phyloP scores from a whole-genome alignment of 2,113 vertebrate genomes.

The Chamaea fasciata region DNA sequence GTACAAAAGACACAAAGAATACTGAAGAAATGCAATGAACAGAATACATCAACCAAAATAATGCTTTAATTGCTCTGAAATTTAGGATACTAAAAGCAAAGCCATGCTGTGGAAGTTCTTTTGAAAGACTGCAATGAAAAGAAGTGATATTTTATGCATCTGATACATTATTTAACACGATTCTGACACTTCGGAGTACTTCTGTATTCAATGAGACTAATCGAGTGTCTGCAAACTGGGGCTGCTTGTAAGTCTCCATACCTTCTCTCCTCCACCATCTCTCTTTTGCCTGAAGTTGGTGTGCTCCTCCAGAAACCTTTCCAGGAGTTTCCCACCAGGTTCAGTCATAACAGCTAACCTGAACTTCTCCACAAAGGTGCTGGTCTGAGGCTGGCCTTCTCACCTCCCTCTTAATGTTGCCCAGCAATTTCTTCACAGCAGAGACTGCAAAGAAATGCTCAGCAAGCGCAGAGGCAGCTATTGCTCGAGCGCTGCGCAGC shows the following conservation, averaged over 20 bases:
- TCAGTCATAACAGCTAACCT: background rate
- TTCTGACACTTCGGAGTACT: background rate
- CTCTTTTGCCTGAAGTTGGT: background rate
- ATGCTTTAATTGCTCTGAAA: background rate
- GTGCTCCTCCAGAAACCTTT: background rate
- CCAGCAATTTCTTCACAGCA: background rate
- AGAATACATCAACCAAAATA: background rate
- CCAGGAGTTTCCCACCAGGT: background rate
- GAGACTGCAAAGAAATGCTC: background rate
- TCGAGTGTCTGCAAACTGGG: background rate
- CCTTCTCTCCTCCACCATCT: fast-evolving
- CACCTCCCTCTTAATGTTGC: background rate
- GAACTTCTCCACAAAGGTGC: background rate
- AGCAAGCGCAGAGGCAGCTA: background rate
- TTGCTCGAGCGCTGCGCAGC: fast-evolving
- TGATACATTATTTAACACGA: background rate
- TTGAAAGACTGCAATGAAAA: background rate
- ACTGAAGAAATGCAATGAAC: background rate
- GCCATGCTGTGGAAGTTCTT: background rate
- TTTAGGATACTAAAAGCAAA: background rate
- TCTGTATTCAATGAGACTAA: background rate
- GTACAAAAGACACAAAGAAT: background rate
- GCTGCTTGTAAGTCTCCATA: background rate
- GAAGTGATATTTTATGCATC: background rate
- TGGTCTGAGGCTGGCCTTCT: background rate